Conservation (phyloP, 2,113 vertebrate species). For the Nannobrachium achirus region DNA sequence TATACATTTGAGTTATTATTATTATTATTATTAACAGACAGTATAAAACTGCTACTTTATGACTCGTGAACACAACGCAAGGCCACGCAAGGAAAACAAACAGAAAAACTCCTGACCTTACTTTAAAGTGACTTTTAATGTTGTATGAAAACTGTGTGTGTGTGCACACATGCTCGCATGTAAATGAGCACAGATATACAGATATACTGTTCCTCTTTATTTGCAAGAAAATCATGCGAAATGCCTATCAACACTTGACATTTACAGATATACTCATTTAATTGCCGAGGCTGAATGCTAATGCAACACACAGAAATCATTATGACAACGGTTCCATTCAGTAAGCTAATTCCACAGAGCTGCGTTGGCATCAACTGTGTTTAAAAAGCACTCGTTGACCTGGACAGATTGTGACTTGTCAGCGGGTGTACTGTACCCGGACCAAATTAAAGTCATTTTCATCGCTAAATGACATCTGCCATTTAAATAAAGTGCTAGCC, state of each 20-base stretch:
- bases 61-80: no score
- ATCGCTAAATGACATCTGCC: neutral
- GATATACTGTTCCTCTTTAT: no score
- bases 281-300: neutral
- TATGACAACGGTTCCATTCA: no score
- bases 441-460: neutral
- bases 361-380: constrained; percentile 15
- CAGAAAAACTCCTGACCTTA: no score
- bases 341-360: constrained; percentile 25
- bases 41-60: no score
- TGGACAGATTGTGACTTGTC: constrained; percentile 11
- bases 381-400: constrained; percentile 18
- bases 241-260: constrained; percentile 32
- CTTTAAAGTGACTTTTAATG: neutral
- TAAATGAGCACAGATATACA: no score
- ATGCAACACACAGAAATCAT: no score
- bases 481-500: neutral
- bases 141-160: neutral
- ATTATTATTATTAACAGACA: no score
- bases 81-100: no score
- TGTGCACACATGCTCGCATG: no score
- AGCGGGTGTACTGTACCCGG: neutral
- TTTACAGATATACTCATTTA: constrained; percentile 48
- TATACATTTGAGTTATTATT: no score
- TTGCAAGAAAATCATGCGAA: no score